These are phyloP conservation scores for Nomada lathburiana DNA, from an alignment of 2,888 invertebrate genomes.

Conservation along the genomic window DNA sequence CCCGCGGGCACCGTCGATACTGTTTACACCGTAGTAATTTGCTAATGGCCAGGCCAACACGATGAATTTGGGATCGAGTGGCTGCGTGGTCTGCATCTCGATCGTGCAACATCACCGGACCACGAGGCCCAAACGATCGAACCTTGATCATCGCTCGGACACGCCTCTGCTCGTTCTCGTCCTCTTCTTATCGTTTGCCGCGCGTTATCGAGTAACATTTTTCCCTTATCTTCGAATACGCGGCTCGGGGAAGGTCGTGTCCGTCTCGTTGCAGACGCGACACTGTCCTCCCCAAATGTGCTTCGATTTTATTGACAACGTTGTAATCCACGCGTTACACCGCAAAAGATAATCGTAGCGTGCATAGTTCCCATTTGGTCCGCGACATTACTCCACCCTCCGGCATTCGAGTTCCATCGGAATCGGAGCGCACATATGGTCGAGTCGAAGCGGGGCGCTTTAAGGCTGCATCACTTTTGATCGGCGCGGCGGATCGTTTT, in stretches of 20 bases:
- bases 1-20: slow-evolving; percentile 74
- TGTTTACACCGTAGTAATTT: slow-evolving; percentile 84
- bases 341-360: slow-evolving; percentile 15
- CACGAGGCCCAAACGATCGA: slow-evolving; percentile 58
- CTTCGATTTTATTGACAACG: too few relatives aligned
- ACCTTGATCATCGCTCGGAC: slow-evolving; percentile 58
- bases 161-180: slow-evolving; percentile 49
- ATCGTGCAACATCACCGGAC: slow-evolving; percentile 49
- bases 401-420: slow-evolving; percentile 1
- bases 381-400: slow-evolving; percentile 16
- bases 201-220: slow-evolving; percentile 32
- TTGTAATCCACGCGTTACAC: too few relatives aligned
- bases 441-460: background rate
- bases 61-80: slow-evolving; percentile 72
- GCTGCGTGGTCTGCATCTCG: slow-evolving; percentile 75
- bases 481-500: slow-evolving; percentile 59
- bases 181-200: slow-evolving; percentile 25
- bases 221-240: background rate
- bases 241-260: too few relatives aligned
- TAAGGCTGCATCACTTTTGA: slow-evolving; percentile 20
- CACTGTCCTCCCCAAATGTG: too few relatives aligned
- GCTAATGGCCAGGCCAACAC: slow-evolving; percentile 78
- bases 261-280: background rate
- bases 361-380: slow-evolving; percentile 30
- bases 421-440: background rate